Conservation (phyloP, 1,140 invertebrate genomes). For the Cydia pomonella region DNA sequence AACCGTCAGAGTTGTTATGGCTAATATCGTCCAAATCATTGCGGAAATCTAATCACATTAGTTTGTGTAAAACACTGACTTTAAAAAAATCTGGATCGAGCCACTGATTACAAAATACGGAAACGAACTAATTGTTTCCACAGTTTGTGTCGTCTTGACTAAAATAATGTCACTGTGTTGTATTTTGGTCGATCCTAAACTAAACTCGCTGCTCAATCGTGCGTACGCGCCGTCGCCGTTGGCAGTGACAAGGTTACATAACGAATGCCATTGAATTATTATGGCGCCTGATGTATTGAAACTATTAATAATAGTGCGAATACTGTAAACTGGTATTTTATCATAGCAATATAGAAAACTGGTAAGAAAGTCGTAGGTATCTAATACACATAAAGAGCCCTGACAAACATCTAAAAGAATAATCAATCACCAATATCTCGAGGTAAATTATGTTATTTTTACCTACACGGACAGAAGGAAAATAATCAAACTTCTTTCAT, state of each 20-base stretch:
- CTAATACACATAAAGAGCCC: too few relatives aligned
- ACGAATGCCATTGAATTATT: constrained; percentile 46
- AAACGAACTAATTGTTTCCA: constrained; percentile 30
- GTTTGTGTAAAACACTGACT: neutral
- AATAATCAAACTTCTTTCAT: constrained; percentile 7
- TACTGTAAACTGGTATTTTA: constrained; percentile 21
- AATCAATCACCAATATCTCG: neutral
- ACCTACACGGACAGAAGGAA: neutral
- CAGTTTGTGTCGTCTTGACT: constrained; percentile 11
- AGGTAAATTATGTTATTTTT: constrained; percentile 3
- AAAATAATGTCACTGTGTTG: constrained; percentile 32
- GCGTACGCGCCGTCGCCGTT: constrained; percentile 51
- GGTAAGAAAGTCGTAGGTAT: neutral
- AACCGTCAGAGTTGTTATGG: constrained; percentile 21
- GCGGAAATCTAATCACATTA: neutral
- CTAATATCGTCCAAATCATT: constrained; percentile 29
- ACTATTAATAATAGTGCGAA: neutral
- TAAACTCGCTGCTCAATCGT: constrained; percentile 47
- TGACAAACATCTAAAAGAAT: neutral
- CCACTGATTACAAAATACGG: neutral
- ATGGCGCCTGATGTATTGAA: neutral
- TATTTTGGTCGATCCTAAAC: constrained; percentile 30
- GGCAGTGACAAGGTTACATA: constrained; percentile 51
- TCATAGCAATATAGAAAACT: neutral
- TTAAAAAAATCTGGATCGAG: neutral